A percentile compares a stretch with the other conserved stretches of the same genome.
These are phyloP conservation scores for Hyperoplus immaculatus DNA, from an alignment of 2,797 vertebrate genomes.

Conservation along the genomic window DNA sequence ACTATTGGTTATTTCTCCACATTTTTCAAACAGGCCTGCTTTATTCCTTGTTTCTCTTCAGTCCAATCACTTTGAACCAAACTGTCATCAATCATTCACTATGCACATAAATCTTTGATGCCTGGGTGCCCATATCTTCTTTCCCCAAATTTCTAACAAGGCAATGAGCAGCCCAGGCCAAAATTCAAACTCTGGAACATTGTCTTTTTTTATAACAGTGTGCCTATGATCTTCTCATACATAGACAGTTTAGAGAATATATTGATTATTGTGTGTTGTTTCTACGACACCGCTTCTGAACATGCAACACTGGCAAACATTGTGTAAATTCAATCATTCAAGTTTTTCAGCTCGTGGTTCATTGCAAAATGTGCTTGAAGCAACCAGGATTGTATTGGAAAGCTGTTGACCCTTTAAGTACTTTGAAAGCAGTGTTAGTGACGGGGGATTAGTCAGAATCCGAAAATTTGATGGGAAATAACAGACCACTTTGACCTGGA, in stretches of 20 bases:
- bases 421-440: background rate
- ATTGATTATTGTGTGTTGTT: conserved; percentile 26
- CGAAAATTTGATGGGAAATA: background rate
- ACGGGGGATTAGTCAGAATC: background rate
- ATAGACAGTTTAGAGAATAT: conserved; percentile 1
- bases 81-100: conserved; percentile 35
- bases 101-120: conserved; percentile 44
- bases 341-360: background rate
- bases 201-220: background rate
- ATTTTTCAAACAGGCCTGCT: conserved; percentile 8
- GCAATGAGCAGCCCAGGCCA: background rate
- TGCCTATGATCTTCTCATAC: conserved; percentile 23
- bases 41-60: conserved; percentile 7
- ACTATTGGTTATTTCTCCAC: background rate
- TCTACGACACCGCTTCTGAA: background rate
- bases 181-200: conserved; percentile 11
- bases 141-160: background rate
- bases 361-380: background rate
- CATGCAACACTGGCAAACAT: background rate
- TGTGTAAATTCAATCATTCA: conserved; percentile 11
- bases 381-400: background rate
- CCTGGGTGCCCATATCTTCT: background rate
- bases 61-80: conserved; percentile 35
- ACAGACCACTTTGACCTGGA: too few relatives aligned
- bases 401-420: background rate